phyloP scores from a whole-genome alignment of 2,888 invertebrate species.

The Tigriopus californicus region DNA sequence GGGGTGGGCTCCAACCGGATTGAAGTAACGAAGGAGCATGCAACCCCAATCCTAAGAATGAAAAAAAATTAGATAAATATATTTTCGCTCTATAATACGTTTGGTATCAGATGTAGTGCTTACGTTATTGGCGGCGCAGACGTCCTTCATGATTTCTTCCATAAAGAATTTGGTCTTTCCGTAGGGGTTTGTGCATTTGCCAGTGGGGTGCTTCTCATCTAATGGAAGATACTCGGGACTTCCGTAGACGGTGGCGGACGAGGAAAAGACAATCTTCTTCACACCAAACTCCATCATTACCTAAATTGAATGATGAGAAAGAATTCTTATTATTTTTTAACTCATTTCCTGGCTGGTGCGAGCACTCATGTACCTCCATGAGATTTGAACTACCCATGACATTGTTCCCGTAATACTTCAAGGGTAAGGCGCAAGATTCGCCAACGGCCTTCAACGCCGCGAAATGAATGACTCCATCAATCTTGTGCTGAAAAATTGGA shows the following conservation, averaged over 20 bases:
- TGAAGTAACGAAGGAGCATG: slow-evolving; percentile 60
- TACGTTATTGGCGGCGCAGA: slow-evolving; percentile 28
- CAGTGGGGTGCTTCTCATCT: slow-evolving; percentile 62
- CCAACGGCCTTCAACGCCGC: slow-evolving; percentile 88
- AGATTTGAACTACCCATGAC: slow-evolving; percentile 65
- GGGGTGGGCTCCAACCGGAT: slow-evolving; percentile 86
- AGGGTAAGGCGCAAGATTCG: slow-evolving; percentile 57
- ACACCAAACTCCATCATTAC: slow-evolving; percentile 12
- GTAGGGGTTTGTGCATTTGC: slow-evolving; percentile 64
- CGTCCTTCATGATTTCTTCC: slow-evolving; percentile 30
- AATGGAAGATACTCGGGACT: slow-evolving; percentile 62
- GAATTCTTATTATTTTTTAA: too few relatives aligned
- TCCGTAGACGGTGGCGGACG: slow-evolving; percentile 88
- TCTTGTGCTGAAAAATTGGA: slow-evolving; percentile 27
- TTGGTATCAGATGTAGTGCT: slow-evolving; percentile 3
- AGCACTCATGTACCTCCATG: slow-evolving; percentile 33
- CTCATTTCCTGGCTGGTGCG: too few relatives aligned
- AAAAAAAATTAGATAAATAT: not conserved
- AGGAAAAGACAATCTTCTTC: slow-evolving; percentile 54
- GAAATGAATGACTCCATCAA: slow-evolving; percentile 77
- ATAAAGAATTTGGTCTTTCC: slow-evolving; percentile 54
- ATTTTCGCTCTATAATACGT: not conserved
- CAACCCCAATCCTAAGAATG: slow-evolving; percentile 18
- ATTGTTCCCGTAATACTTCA: slow-evolving; percentile 76
- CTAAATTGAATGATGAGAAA: too few relatives aligned